Evolutionary conservation across 2,888 invertebrate species (phyloP).

Genomic region (Nesidiocoris tenuis): DNA sequence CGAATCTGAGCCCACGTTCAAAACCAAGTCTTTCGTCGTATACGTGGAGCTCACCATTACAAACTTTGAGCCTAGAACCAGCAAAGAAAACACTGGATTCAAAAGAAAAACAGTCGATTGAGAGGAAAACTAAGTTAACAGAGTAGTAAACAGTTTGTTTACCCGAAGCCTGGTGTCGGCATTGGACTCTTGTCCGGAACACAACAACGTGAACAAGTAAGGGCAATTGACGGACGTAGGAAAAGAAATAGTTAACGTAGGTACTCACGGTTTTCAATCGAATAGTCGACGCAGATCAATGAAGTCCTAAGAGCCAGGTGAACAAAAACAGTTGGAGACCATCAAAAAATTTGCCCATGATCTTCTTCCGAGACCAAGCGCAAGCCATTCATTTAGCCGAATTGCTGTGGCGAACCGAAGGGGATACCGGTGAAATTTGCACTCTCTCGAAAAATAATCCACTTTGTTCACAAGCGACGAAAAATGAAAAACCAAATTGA

Average conservation of each 20-base stretch:
- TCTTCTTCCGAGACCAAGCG: constrained; percentile 4
- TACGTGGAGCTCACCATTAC: not conserved
- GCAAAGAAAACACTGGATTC: no score
- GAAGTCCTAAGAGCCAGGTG: constrained; percentile 33
- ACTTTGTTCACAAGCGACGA: constrained; percentile 12
- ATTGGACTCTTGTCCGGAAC: no score
- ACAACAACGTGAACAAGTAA: no score
- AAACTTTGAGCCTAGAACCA: no score
- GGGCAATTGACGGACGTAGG: not conserved
- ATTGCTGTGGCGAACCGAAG: not conserved
- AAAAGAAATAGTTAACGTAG: not conserved
- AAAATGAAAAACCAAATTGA: not conserved
- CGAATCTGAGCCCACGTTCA: not conserved
- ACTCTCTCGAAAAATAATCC: not conserved
- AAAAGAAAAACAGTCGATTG: no score
- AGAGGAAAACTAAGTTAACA: no score
- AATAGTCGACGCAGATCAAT: constrained; percentile 33
- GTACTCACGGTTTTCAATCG: constrained; percentile 32
- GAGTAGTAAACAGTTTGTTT: no score
- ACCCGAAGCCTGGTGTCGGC: no score
- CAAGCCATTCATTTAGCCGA: constrained; percentile 24
- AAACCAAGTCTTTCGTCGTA: not conserved
- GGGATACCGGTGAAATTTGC: not conserved
- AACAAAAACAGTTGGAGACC: constrained; percentile 35
- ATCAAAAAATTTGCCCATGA: constrained; percentile 41